These are phyloP conservation scores for Ploceus nigricollis DNA, from an alignment of 2,113 vertebrate species.

Conservation along the genomic window DNA sequence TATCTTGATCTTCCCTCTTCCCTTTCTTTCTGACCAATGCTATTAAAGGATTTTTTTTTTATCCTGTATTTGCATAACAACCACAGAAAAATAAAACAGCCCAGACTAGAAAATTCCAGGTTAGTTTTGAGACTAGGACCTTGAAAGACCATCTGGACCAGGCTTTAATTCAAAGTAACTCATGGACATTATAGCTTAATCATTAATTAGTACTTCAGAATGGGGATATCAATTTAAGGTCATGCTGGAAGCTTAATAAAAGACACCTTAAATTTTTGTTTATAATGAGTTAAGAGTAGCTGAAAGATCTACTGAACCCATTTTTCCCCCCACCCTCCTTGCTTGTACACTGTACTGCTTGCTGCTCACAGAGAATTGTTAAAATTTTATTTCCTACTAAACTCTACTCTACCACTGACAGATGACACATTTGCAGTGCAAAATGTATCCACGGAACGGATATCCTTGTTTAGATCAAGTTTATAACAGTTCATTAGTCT, in stretches of 20 bases:
- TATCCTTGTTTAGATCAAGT: background rate
- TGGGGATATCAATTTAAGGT: background rate
- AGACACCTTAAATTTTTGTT: background rate
- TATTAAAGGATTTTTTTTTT: background rate
- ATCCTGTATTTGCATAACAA: background rate
- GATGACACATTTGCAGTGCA: background rate
- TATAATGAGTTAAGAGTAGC: background rate
- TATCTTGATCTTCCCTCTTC: background rate
- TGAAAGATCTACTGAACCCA: background rate
- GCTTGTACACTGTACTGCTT: background rate
- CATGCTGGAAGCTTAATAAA: background rate
- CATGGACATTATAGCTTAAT: background rate
- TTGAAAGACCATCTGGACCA: background rate
- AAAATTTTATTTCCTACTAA: background rate
- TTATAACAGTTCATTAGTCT: background rate
- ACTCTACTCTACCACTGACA: background rate
- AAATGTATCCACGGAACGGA: background rate
- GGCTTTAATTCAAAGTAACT: background rate
- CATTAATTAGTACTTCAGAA: background rate
- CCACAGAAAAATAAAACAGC: background rate
- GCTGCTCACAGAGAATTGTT: background rate
- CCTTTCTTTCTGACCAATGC: background rate
- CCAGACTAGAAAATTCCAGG: background rate
- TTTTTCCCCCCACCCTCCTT: background rate
- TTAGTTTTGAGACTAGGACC: background rate